Base-by-base conservation (phyloP, 2,797 vertebrate genomes). In the Eulemur albifrons region DNA sequence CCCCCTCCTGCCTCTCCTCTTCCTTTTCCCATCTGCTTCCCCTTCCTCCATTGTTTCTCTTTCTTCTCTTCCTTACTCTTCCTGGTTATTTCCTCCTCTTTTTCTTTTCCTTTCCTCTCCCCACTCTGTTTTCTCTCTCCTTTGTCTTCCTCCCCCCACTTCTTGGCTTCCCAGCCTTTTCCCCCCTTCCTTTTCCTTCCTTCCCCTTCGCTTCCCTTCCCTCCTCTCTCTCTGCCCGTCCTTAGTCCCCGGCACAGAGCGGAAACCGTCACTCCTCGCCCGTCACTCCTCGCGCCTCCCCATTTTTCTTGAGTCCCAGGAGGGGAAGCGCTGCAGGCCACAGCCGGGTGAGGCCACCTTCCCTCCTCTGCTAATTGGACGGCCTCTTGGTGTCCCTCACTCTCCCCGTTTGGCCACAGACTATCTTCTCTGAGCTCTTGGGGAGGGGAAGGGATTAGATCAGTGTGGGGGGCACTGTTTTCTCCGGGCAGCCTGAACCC, bases 261-360 rank as follows among this genome's bases (percentile, higher is more conserved):
- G 25, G 57, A 83, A 45, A 10, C 10, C 0, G 0, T 30, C 40
- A 69, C 12, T 67, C 38, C 20, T 35, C 0, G 6, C 0, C 10
- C 0, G 0, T 30, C 40, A 69, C 12, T 67, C 38, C 20, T 35
- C 0, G 6, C 0, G 0, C 35, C 73, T 18, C 8, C n/a, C 50
- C 17, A 0, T 59, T 15, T 57, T 10, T 20, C 77, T 32, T 21
- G 9, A 27, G 59, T 14, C 59, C 30, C 15, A 27, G 35, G 54
- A n/a, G 61, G 85, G 54, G 45, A 35, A 27, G 35, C 2, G 18
- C 23, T 8, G 8, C 32, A 35, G 61, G 27, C 32, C 5, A 0
- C 4, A 2, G 9, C 11, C 0, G 0, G 18, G n/a, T 0, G 1
- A 30, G 14, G 13, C 4, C 40, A 61, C 17, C 3, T 45, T 72